Conservation (phyloP, 2,113 vertebrate species). For the Ceyx margarethae region DNA sequence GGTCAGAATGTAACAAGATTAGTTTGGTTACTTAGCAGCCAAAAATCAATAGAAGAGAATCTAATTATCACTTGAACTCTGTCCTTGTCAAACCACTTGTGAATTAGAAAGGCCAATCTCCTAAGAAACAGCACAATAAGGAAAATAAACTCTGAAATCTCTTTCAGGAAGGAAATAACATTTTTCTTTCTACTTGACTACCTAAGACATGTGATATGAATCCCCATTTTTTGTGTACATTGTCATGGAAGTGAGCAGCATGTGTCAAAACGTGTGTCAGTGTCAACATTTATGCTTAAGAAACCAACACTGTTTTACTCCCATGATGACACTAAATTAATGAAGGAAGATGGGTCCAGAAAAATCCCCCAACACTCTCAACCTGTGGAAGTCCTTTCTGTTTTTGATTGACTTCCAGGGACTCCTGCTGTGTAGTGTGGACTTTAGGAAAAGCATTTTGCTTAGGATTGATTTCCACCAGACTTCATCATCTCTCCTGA, state of each 20-base stretch:
- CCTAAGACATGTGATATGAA: not conserved
- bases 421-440: not conserved
- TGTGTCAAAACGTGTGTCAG: not conserved
- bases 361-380: too few relatives aligned
- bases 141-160: slow-evolving; percentile 1
- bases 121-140: not conserved
- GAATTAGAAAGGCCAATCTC: not conserved
- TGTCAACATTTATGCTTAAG: not conserved
- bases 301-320: not conserved
- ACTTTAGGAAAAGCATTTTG: not conserved
- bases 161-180: not conserved
- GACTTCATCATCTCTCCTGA: not conserved
- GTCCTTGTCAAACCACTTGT: slow-evolving; percentile 1
- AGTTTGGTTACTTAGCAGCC: not conserved
- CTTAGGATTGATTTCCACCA: not conserved
- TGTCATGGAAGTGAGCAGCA: not conserved
- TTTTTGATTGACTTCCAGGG: not conserved
- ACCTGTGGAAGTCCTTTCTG: not conserved
- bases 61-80: slow-evolving; percentile 17
- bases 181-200: not conserved
- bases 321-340: not conserved
- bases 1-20: slow-evolving; percentile 10
- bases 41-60: slow-evolving; percentile 16
- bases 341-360: not conserved
- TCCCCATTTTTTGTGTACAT: not conserved